Evolutionary conservation across 2,888 invertebrate species (phyloP).

Genomic region (Oasisia sp.): DNA sequence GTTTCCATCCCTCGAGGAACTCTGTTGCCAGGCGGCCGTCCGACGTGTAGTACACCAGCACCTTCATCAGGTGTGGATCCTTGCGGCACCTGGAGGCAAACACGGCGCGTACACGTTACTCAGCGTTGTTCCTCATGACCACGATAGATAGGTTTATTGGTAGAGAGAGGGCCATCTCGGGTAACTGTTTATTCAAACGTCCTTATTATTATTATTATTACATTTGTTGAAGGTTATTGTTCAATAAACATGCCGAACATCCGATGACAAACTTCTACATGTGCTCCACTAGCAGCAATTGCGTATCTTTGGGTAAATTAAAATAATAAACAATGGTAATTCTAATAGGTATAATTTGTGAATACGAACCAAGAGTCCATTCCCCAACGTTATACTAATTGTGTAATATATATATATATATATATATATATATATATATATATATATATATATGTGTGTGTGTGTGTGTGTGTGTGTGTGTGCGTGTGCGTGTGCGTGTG

Average conservation of each 20-base stretch:
- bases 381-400: too few relatives aligned
- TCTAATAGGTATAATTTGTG: too few relatives aligned
- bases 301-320: not conserved
- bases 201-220: not conserved
- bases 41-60: conserved; percentile 56
- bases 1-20: conserved; percentile 61
- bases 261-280: not conserved
- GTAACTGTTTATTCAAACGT: not conserved
- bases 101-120: not conserved
- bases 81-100: conserved; percentile 36
- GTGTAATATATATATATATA: too few relatives aligned
- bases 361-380: not conserved
- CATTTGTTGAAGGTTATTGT: not conserved
- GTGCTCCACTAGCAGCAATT: not conserved
- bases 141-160: too few relatives aligned
- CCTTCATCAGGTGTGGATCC: conserved; percentile 61
- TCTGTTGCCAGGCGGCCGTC: conserved; percentile 54
- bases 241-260: not conserved
- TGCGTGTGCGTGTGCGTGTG: not conserved
- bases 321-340: too few relatives aligned
- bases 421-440: too few relatives aligned
- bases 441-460: too few relatives aligned
- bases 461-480: too few relatives aligned
- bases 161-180: not conserved
- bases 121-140: not conserved